Evolutionary conservation across 1,140 invertebrate genomes (phyloP), one percentile per base, ranked within the genome.

Genomic region (Mylabris phalerata): DNA sequence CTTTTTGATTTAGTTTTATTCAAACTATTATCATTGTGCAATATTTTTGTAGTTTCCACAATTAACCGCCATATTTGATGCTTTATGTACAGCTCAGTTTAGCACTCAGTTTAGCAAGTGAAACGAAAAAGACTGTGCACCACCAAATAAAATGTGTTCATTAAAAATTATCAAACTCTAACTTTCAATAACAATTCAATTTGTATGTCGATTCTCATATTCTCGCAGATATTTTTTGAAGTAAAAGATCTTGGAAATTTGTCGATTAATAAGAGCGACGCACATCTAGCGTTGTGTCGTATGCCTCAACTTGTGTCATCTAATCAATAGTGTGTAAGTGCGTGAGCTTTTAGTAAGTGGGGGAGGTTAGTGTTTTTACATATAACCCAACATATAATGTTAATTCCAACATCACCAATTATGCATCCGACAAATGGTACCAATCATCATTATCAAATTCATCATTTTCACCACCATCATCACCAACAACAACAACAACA

Each of bases 331-430:
- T 41, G 46, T 24, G 55, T 13, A 46, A 48, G 55, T 45, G 55
- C 43, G 51, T 11, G 41, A 55, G 13, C 32, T 32, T 7, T 5
- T 5, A 32, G 7, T 7, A 32, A 32, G 32, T 32, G 7, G 27
- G 50, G 50, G 38, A 42, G 50, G 26, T 43, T 25, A 19, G 43
- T 55, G 56, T 32, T 7, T 32, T 7, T 7, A 32, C 4, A 32
- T 32, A 32, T 1, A 32, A 32, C 4, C 19, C 19, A 32, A 7
- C 4, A 32, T 62, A 62, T 49, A 56, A 74, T 73, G 71, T 62
- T 71, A 50, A 74, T 74, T 55, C 71, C 69, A 41, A 69, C 65
- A 19, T 66, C 70, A 19, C 61, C 67, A 32, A 61, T 41, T 45
- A 67, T 67, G 65, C 48, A 63, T 57, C 50, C 56, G 7, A 26